Evolutionary conservation across 2,797 vertebrate species (phyloP).

Genomic region (Mallotus villosus): DNA sequence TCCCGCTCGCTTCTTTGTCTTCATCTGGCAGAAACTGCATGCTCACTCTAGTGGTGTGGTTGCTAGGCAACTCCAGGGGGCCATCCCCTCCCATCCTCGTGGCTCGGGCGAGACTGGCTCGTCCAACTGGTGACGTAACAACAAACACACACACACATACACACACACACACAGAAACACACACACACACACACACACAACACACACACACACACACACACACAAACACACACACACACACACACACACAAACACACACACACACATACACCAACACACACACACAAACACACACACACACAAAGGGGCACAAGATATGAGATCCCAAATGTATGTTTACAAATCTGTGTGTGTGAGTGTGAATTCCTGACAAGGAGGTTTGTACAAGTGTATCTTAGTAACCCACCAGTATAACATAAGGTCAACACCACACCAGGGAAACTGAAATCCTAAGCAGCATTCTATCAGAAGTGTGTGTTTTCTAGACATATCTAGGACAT

Average conservation of each 20-base stretch:
- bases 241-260: too few species aligned
- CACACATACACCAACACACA: too few species aligned
- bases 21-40: slow-evolving; percentile 18
- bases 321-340: too few species aligned
- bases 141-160: background rate
- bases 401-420: background rate
- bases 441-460: background rate
- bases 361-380: background rate
- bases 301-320: background rate
- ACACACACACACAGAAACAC: background rate
- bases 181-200: background rate
- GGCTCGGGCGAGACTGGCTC: background rate
- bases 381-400: background rate
- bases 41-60: slow-evolving; percentile 33
- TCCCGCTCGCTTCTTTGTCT: background rate
- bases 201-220: too few species aligned
- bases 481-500: too few species aligned
- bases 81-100: slow-evolving; percentile 10
- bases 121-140: background rate
- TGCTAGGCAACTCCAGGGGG: slow-evolving; percentile 33
- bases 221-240: too few species aligned
- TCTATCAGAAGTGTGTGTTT: background rate
- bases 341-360: background rate
- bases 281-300: background rate
- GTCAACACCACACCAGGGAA: background rate